phyloP scores from a whole-genome alignment of 2,888 invertebrate species.

The Coelinius sp. region DNA sequence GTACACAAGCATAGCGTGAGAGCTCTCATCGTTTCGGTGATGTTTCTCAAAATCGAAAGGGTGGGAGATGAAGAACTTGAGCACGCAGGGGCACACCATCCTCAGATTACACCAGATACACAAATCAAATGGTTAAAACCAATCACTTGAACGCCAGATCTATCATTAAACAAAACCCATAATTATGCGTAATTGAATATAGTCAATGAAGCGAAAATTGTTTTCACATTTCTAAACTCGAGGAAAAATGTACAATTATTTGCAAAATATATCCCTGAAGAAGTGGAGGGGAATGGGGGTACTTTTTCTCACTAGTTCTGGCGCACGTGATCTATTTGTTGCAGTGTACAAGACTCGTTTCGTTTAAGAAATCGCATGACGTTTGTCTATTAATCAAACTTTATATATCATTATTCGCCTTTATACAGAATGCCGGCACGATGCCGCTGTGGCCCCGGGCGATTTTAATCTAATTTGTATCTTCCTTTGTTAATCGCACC shows the following conservation, averaged over 20 bases:
- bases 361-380: conserved; percentile 69
- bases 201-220: conserved; percentile 50
- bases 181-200: conserved; percentile 68
- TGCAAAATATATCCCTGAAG: neutral
- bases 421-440: conserved; percentile 51
- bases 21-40: neutral
- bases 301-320: conserved; percentile 1
- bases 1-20: conserved; percentile 1
- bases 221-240: conserved; percentile 23
- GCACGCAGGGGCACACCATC: conserved; percentile 5
- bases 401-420: conserved; percentile 65
- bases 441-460: conserved; percentile 68
- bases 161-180: conserved; percentile 65
- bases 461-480: conserved; percentile 71
- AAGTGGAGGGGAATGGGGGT: too few relatives aligned
- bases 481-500: conserved; percentile 69
- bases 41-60: conserved; percentile 4
- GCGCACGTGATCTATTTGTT: conserved; percentile 46
- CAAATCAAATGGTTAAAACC: conserved; percentile 64
- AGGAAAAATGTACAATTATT: neutral
- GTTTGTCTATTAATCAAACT: conserved; percentile 69
- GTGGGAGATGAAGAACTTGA: neutral
- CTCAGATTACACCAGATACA: conserved; percentile 55
- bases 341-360: conserved; percentile 52
- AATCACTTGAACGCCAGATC: conserved; percentile 68